Percentiles rank a stretch among this genome's conserved stretches.
phyloP scores from a whole-genome alignment of 2,113 vertebrate species.

The Chitala chitala region DNA sequence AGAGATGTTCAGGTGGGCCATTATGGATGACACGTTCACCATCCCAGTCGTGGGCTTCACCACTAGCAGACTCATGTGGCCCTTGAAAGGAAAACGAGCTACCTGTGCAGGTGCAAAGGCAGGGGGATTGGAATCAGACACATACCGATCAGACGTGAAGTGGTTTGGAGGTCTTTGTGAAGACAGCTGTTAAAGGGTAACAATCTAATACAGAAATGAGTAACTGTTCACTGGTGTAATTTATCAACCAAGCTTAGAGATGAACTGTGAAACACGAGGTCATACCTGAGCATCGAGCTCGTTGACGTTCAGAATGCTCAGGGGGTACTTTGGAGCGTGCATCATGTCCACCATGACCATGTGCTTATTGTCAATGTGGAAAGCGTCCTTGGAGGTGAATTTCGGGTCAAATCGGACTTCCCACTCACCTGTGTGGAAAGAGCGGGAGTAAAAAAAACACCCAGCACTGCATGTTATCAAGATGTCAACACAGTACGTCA shows the following conservation, averaged over 20 bases:
- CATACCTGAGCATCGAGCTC: slow-evolving; percentile 77
- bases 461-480: not conserved
- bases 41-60: slow-evolving; percentile 68
- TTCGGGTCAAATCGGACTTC: slow-evolving; percentile 74
- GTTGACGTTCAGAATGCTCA: slow-evolving; percentile 70
- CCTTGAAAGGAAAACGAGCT: slow-evolving; percentile 80
- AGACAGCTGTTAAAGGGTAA: no score
- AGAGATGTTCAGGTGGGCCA: slow-evolving; percentile 65
- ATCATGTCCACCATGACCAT: slow-evolving; percentile 85
- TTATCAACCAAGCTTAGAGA: no score
- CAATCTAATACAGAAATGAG: no score
- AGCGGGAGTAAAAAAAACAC: slow-evolving; percentile 22
- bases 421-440: slow-evolving; percentile 75
- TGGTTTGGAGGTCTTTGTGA: no score
- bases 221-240: no score
- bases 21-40: slow-evolving; percentile 63
- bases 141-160: not conserved
- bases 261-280: no score
- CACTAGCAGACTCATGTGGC: slow-evolving; percentile 77
- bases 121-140: not conserved
- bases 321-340: slow-evolving; percentile 72
- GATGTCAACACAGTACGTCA: not conserved
- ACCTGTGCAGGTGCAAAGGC: slow-evolving; percentile 60
- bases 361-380: slow-evolving; percentile 70
- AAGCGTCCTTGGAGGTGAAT: slow-evolving; percentile 69